Base-by-base conservation (phyloP, 2,888 invertebrate genomes). In the Operophtera brumata region DNA sequence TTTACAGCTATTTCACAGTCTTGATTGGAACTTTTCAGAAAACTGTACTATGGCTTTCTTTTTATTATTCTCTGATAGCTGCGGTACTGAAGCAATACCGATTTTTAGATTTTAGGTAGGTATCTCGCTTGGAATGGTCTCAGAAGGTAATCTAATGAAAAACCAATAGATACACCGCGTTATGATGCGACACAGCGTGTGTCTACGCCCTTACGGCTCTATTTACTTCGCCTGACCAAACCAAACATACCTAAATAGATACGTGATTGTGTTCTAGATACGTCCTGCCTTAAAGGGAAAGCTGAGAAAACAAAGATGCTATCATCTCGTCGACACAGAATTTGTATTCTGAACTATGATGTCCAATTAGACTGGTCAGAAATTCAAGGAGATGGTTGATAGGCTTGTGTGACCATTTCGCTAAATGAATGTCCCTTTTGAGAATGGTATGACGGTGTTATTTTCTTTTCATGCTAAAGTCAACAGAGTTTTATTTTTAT, bases 231-330 rank as follows among this genome's bases (percentile, higher is more conserved):
- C 36, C 8, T 8, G 9, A 36, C 11, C 47, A 39, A 47, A 14
- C 28, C 39, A 39, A 39, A 43, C 37, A 34, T 41, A 36, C 7
- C 30, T 30, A 48, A 48, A 7, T 44, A 40, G 41, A 10, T 26
- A 55, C 45, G 30, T 46, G 35, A 52, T 56, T 34, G 44, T 44
- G 36, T 32, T 41, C 48, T 54, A 49, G 41, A 44, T 45, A 26
- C 26, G 30, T 36, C 47, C 47, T 35, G 40, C 37, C 58, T 52
- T 48, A 51, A 42, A 32, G 53, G 52, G 61, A 68, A 68, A 70
- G 68, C 60, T 47, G 57, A 64, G 66, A 69, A 68, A 69, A 67
- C 59, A 57, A 60, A 67, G 69, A 70, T 69, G 52, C 11, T 62
- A 66, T 72, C 67, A 37, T 54, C 46, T 58, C 47, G 45, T 51